Percentiles rank a stretch among this genome's conserved stretches.
phyloP scores from a whole-genome alignment of 1,140 invertebrate genomes.

The Heliconius himera region DNA sequence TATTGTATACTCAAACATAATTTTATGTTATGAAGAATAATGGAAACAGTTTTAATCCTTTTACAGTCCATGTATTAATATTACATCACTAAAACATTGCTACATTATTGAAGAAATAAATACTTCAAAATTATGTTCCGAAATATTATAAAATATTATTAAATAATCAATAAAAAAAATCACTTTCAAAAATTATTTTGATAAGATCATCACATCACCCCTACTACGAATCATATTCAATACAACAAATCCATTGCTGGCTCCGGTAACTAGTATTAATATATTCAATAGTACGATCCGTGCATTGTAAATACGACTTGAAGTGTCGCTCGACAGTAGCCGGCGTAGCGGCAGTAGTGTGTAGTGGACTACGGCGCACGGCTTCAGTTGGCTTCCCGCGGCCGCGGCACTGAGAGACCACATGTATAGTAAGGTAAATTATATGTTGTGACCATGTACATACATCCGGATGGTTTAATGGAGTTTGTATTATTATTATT shows the following conservation, averaged over 20 bases:
- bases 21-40: background rate
- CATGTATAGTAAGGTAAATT: conserved; percentile 52
- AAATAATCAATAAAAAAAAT: too few species aligned
- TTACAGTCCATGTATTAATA: background rate
- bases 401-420: conserved; percentile 54
- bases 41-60: background rate
- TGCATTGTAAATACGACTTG: conserved; percentile 62
- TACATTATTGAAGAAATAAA: too few species aligned
- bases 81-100: too few species aligned
- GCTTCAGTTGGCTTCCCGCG: conserved; percentile 75
- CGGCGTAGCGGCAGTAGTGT: conserved; percentile 64
- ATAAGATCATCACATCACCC: background rate
- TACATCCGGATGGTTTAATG: conserved; percentile 32
- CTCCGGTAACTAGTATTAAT: conserved; percentile 5
- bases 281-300: conserved; percentile 44
- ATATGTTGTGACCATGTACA: conserved; percentile 51
- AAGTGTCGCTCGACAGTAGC: conserved; percentile 79
- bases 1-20: background rate
- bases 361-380: conserved; percentile 75
- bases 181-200: too few species aligned
- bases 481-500: conserved; percentile 8
- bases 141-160: too few species aligned
- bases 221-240: conserved; percentile 7
- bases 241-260: conserved; percentile 20
- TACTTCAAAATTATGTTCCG: too few species aligned